phyloP scores from a whole-genome alignment of 2,797 vertebrate species.

The Prionace glauca region DNA sequence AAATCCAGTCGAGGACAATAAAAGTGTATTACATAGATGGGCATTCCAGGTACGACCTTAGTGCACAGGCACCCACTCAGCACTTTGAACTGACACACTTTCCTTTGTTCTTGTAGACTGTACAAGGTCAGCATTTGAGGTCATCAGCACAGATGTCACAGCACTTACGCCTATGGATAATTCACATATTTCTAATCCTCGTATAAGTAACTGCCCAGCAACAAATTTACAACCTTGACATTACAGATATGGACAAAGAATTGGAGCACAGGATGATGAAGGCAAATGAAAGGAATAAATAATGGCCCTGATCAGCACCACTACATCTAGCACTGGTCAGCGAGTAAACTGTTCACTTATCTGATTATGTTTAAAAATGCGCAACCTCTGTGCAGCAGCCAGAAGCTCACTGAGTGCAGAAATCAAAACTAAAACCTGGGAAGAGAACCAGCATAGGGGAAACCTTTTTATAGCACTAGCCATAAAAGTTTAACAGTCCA shows the following conservation, averaged over 20 bases:
- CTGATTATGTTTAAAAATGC: neutral
- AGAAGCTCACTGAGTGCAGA: too few relatives aligned
- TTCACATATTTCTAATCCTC: neutral
- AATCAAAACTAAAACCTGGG: too few relatives aligned
- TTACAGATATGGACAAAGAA: neutral
- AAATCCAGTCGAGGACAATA: too few relatives aligned
- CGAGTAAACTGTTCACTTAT: neutral
- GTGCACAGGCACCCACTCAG: neutral
- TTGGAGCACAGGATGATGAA: neutral
- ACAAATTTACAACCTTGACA: neutral
- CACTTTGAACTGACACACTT: neutral
- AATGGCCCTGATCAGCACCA: too few relatives aligned
- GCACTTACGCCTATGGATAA: neutral
- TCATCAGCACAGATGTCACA: neutral
- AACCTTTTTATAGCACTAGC: too few relatives aligned
- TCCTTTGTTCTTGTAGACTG: neutral
- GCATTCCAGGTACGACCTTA: neutral
- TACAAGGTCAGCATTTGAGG: neutral
- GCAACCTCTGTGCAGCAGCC: too few relatives aligned
- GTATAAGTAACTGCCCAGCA: neutral
- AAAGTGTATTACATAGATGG: neutral
- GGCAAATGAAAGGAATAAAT: neutral
- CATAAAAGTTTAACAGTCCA: too few relatives aligned
- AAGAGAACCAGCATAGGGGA: too few relatives aligned
- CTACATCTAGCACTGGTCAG: too few relatives aligned